A percentile compares a stretch with the other conserved stretches of the same genome.
Evolutionary conservation across 2,888 invertebrate species (phyloP).

Genomic region (Xanthia togata): DNA sequence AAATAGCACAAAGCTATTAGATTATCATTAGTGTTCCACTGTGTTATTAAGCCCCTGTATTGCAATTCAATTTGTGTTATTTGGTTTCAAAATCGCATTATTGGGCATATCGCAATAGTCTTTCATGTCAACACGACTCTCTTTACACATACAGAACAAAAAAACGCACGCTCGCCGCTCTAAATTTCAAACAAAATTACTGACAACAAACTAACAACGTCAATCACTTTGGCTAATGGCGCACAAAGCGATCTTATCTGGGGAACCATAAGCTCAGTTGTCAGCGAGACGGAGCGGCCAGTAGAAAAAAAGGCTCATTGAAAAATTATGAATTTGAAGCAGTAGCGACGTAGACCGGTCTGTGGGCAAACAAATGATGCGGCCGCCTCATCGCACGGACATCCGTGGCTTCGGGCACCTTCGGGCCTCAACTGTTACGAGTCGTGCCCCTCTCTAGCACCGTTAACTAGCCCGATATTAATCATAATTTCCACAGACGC

Average conservation of each 20-base stretch:
- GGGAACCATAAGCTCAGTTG: conserved; percentile 85
- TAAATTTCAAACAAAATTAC: conserved; percentile 89
- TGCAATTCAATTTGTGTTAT: conserved; percentile 64
- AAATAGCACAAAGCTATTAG: conserved; percentile 65
- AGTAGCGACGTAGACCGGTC: conserved; percentile 79
- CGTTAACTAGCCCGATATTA: conserved; percentile 86
- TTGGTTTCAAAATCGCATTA: conserved; percentile 63
- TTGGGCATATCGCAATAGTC: conserved; percentile 73
- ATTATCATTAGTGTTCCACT: conserved; percentile 62
- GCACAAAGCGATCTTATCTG: conserved; percentile 85
- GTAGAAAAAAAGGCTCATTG: conserved; percentile 81
- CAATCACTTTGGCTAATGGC: conserved; percentile 90
- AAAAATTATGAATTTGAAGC: conserved; percentile 83
- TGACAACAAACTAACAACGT: conserved; percentile 88
- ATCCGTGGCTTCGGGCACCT: conserved; percentile 73
- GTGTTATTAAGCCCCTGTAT: conserved; percentile 59
- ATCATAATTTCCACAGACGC: conserved; percentile 88
- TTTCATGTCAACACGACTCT: conserved; percentile 80
- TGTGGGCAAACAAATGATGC: conserved; percentile 80
- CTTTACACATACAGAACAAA: conserved; percentile 75
- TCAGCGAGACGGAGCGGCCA: conserved; percentile 80
- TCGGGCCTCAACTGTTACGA: conserved; percentile 57
- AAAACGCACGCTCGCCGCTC: conserved; percentile 78
- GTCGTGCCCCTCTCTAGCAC: conserved; percentile 67
- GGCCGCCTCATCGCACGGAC: conserved; percentile 72